Percentiles rank a stretch among this genome's conserved stretches.
These are phyloP conservation scores for Lanistes nyassanus DNA, from an alignment of 1,140 invertebrate genomes.

Conservation along the genomic window DNA sequence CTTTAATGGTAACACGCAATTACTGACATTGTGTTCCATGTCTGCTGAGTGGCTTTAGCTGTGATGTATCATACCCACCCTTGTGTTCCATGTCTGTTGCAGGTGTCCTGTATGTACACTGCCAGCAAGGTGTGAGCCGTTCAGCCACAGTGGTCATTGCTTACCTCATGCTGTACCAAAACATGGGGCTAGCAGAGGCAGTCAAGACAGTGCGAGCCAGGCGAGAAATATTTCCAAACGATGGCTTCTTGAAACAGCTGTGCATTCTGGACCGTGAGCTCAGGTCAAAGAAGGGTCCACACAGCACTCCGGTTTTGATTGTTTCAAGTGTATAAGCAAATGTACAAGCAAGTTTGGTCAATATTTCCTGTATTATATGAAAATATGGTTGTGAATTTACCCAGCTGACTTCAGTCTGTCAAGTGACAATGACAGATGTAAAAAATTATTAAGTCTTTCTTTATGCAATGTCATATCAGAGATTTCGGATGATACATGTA, in stretches of 20 bases:
- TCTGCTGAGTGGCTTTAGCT: too few relatives aligned
- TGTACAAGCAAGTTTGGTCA: background rate
- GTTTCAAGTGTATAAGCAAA: background rate
- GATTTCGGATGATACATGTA: too few relatives aligned
- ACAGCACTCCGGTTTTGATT: too few relatives aligned
- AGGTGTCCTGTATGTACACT: conserved; percentile 88
- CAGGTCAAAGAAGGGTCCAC: background rate
- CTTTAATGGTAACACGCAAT: too few relatives aligned
- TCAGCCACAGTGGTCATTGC: conserved; percentile 94
- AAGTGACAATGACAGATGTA: too few relatives aligned
- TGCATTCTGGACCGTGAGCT: conserved; percentile 46
- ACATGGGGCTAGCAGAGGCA: conserved; percentile 81
- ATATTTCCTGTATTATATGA: background rate
- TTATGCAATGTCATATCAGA: too few relatives aligned
- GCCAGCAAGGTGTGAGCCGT: conserved; percentile 91
- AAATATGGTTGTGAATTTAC: background rate
- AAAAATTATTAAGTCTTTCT: too few relatives aligned
- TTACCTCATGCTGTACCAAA: conserved; percentile 88
- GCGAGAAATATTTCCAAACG: conserved; percentile 70
- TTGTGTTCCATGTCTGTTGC: conserved; percentile 22
- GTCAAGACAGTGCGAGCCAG: conserved; percentile 71
- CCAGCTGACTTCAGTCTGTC: too few relatives aligned
- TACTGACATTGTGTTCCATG: too few relatives aligned
- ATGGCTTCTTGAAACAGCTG: conserved; percentile 67
- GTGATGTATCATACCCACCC: too few relatives aligned